Evolutionary conservation across 2,113 vertebrate genomes (phyloP).

Genomic region (Ranitomeya variabilis): DNA sequence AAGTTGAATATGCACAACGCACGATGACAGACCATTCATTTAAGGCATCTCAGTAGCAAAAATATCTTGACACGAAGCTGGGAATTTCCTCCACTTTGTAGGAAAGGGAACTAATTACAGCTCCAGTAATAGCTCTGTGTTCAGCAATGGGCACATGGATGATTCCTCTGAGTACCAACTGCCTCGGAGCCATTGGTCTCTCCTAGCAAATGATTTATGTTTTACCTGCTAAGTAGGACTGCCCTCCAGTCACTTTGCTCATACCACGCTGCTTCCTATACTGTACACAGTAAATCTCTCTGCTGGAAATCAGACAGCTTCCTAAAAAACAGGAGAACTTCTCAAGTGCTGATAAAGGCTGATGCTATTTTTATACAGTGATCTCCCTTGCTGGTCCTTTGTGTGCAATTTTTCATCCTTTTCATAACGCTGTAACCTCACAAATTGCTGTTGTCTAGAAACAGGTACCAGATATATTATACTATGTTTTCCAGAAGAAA

Average conservation of each 20-base stretch:
- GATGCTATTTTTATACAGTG: conserved; percentile 51
- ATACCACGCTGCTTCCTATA: conserved; percentile 35
- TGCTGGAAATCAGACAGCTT: conserved; percentile 47
- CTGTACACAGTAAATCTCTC: conserved; percentile 52
- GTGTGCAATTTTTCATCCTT: conserved; percentile 38
- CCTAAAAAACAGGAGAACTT: conserved; percentile 35
- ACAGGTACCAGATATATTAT: neutral
- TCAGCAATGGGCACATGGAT: conserved; percentile 20
- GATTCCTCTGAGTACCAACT: conserved; percentile 38
- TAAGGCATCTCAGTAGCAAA: neutral
- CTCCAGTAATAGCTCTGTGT: conserved; percentile 5
- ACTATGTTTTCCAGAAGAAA: conserved; percentile 5
- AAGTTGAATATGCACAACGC: neutral
- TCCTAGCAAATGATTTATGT: conserved; percentile 55
- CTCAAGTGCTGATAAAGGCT: conserved; percentile 54
- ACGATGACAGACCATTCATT: conserved; percentile 6
- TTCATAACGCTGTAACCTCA: conserved; percentile 7
- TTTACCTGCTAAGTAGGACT: conserved; percentile 42
- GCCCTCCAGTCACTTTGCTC: conserved; percentile 35
- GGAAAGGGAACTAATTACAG: conserved; percentile 33
- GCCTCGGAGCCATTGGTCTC: conserved; percentile 46
- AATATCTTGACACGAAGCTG: conserved; percentile 3
- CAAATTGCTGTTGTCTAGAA: conserved; percentile 21
- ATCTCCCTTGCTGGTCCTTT: conserved; percentile 29
- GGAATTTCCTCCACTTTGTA: conserved; percentile 37